phyloP scores from a whole-genome alignment of 2,888 invertebrate species.

The Osmoderma eremita region DNA sequence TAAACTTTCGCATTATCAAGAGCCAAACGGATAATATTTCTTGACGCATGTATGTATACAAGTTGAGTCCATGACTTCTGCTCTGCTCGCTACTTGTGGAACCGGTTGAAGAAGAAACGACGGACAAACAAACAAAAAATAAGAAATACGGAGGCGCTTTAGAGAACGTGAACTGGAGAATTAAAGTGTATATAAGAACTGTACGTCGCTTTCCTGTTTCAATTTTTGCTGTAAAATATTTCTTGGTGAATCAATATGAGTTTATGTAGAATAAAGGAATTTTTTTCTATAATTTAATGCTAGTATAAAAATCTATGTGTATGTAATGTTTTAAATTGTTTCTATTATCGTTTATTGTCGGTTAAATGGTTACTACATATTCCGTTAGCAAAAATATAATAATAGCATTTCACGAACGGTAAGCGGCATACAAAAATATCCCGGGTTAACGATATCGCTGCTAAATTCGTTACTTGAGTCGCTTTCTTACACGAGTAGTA shows the following conservation, averaged over 20 bases:
- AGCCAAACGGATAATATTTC: conserved; percentile 10
- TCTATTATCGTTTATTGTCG: too few species aligned
- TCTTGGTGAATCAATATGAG: neutral
- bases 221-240: neutral
- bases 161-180: conserved; percentile 21
- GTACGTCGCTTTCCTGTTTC: conserved; percentile 17
- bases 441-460: too few species aligned
- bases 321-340: too few species aligned
- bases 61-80: conserved; percentile 23
- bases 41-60: conserved; percentile 18
- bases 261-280: neutral
- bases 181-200: neutral
- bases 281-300: neutral
- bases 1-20: neutral
- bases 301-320: neutral
- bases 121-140: conserved; percentile 18
- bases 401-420: too few species aligned
- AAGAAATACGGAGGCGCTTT: neutral
- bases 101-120: conserved; percentile 33
- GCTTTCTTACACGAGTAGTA: too few species aligned
- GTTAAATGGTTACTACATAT: too few species aligned
- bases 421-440: too few species aligned
- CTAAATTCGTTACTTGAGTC: too few species aligned
- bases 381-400: too few species aligned
- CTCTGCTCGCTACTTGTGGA: conserved; percentile 23